Evolutionary conservation across 1,140 invertebrate genomes (phyloP).

Genomic region (Lithobius niger): DNA sequence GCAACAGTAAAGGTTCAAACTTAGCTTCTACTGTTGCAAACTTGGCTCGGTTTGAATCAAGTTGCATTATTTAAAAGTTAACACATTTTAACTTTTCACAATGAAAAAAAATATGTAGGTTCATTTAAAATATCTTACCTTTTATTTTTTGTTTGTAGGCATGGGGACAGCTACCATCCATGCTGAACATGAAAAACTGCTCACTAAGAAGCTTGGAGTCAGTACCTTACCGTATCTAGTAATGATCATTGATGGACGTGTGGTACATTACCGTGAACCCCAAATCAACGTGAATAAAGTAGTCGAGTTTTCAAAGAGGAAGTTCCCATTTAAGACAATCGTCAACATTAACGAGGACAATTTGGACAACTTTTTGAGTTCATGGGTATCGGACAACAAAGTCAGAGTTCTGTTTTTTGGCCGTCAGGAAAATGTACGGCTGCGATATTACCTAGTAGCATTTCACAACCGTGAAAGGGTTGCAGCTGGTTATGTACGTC

Average conservation of each 20-base stretch:
- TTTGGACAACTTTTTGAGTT: constrained; percentile 61
- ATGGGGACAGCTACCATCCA: constrained; percentile 56
- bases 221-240: constrained; percentile 65
- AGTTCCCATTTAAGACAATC: constrained; percentile 67
- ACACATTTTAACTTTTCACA: neutral
- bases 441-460: constrained; percentile 76
- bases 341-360: constrained; percentile 53
- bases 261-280: constrained; percentile 63
- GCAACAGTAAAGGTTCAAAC: too few species aligned
- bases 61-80: neutral
- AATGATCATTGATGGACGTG: constrained; percentile 62
- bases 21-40: too few species aligned
- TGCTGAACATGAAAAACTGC: constrained; percentile 56
- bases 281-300: constrained; percentile 60
- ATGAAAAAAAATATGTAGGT: neutral
- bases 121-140: neutral
- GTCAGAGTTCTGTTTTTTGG: constrained; percentile 81
- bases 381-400: constrained; percentile 73
- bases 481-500: constrained; percentile 66
- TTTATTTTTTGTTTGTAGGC: constrained; percentile 20
- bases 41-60: too few species aligned
- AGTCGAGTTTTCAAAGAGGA: constrained; percentile 69
- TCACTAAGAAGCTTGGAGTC: constrained; percentile 62
- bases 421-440: constrained; percentile 51
- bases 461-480: constrained; percentile 70